These are phyloP conservation scores for Lasioglossum baleicum DNA, from an alignment of 1,140 invertebrate species.

Conservation along the genomic window DNA sequence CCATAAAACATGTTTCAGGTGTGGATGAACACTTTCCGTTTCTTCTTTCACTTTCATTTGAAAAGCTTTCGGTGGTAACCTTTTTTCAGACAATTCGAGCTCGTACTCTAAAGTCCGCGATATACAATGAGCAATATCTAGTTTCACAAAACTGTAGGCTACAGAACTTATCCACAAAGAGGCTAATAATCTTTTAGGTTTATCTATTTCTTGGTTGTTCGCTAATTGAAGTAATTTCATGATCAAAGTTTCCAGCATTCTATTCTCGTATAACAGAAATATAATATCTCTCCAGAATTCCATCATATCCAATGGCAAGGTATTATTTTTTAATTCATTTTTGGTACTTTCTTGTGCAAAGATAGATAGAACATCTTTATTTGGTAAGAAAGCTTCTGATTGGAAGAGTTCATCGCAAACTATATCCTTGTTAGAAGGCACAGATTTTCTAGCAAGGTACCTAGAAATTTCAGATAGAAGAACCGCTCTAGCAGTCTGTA, in stretches of 20 bases:
- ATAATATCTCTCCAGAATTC: slow-evolving; percentile 81
- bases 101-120: slow-evolving; percentile 66
- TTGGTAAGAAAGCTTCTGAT: slow-evolving; percentile 71
- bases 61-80: slow-evolving; percentile 50
- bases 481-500: slow-evolving; percentile 56
- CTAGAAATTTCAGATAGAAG: slow-evolving; percentile 68
- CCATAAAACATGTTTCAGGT: slow-evolving; percentile 58
- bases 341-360: slow-evolving; percentile 51
- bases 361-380: slow-evolving; percentile 63
- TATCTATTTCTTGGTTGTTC: slow-evolving; percentile 68
- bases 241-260: slow-evolving; percentile 79
- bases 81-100: slow-evolving; percentile 45
- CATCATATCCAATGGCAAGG: slow-evolving; percentile 65
- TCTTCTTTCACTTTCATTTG: slow-evolving; percentile 51
- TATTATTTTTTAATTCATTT: slow-evolving; percentile 18
- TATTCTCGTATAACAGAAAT: slow-evolving; percentile 78
- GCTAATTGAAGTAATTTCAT: slow-evolving; percentile 78
- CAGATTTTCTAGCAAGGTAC: slow-evolving; percentile 60
- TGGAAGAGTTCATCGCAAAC: slow-evolving; percentile 65
- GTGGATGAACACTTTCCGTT: slow-evolving; percentile 58
- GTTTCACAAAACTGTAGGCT: slow-evolving; percentile 76
- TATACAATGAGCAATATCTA: slow-evolving; percentile 70
- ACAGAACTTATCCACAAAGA: slow-evolving; percentile 81
- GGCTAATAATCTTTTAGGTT: slow-evolving; percentile 74
- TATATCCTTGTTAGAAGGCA: slow-evolving; percentile 52